Base-by-base conservation (phyloP, 2,888 invertebrate genomes). In the Sarcophaga carnaria region DNA sequence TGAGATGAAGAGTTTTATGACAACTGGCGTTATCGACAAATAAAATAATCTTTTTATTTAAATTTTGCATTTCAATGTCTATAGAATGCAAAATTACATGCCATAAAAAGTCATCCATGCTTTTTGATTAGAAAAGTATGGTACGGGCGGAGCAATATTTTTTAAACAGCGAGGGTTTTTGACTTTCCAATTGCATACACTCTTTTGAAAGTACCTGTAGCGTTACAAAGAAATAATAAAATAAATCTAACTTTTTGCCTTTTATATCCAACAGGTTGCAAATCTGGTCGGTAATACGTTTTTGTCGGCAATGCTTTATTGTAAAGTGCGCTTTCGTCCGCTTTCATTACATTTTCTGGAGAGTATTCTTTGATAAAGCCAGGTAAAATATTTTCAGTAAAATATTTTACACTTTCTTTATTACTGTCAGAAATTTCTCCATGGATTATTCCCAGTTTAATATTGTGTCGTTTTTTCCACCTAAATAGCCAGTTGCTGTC, bases 261-360 rank as follows among this genome's bases (percentile, higher is more conserved):
- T 70, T 83, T 86, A 14, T 75, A 62, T 22, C 85, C 86, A 27
- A 59, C 20, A 4, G 75, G 64, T 45, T 85, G 25, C 59, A 25
- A n/a, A 79, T 83, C 72, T 45, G 25, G 76, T 63, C 71, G 76
- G 14, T 66, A 66, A 17, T 87, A 82, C 12, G 83, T 79, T 75
- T 72, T 85, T 66, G 81, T 72, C 0, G 88, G 85, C 60, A 89
- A 80, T 17, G 88, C 85, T 79, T 86, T 89, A 66, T 82, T 87
- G 63, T 69, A 88, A 11, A 87, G 69, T 10, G 80, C 86, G 14
- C 70, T 81, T 37, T 88, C 27, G 37, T 85, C 87, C 12, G 88
- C 85, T 70, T 87, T 88, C 76, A 88, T 88, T 64, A 88, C 72
- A 74, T 87, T 67, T 25, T 54, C 49, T 3, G 80, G 45, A 0